These are phyloP conservation scores for Podarcis siculus DNA, from an alignment of 2,797 vertebrate genomes.

Conservation along the genomic window DNA sequence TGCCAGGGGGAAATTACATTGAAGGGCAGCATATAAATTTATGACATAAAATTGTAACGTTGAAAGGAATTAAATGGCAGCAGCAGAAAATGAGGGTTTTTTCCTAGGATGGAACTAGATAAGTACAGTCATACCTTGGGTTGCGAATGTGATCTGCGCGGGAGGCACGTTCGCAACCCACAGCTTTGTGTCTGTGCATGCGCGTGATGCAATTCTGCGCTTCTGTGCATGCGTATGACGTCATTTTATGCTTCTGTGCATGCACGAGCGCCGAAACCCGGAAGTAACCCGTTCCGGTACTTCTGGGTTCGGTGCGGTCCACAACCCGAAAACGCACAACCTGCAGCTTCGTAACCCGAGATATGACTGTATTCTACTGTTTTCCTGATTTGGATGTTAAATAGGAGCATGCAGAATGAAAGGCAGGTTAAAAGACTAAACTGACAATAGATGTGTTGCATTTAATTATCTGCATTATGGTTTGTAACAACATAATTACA, in stretches of 20 bases:
- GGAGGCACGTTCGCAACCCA: too few species aligned
- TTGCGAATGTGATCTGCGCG: too few species aligned
- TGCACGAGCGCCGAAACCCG: too few species aligned
- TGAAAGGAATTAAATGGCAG: background rate
- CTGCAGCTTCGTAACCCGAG: too few species aligned
- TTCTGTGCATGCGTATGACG: too few species aligned
- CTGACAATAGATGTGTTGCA: background rate
- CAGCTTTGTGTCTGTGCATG: too few species aligned
- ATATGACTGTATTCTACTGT: background rate
- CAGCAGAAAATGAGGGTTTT: background rate
- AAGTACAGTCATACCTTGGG: background rate
- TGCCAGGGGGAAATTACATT: background rate
- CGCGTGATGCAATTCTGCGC: too few species aligned
- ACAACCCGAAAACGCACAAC: too few species aligned
- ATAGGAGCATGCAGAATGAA: background rate
- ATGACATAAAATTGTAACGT: background rate
- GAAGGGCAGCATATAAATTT: background rate
- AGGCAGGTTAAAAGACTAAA: background rate
- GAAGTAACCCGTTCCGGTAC: too few species aligned
- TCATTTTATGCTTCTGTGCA: too few species aligned
- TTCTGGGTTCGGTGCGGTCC: too few species aligned
- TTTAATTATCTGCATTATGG: background rate
- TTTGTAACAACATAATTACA: background rate
- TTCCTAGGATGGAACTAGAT: background rate
- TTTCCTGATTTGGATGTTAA: background rate